Percentiles rank a stretch among this genome's conserved stretches.
phyloP scores from a whole-genome alignment of 92 coral and sea anemone genomes.

The Plumapathes pennacea region DNA sequence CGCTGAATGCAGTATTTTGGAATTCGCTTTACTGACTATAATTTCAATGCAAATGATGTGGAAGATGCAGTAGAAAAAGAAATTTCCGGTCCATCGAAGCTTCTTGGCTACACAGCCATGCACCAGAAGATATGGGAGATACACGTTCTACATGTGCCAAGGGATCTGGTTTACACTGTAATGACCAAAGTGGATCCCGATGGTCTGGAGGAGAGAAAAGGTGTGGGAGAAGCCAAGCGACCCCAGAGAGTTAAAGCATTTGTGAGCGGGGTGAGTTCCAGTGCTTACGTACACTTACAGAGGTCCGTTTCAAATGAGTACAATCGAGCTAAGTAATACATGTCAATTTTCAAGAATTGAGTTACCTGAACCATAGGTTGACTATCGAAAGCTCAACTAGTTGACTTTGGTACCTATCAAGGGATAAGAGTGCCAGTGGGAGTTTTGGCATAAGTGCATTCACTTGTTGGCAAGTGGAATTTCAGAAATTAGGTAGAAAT shows the following conservation, averaged over 20 bases:
- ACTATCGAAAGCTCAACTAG: no score
- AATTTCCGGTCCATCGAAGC: no score
- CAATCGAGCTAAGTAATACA: not conserved
- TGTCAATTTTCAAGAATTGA: not conserved
- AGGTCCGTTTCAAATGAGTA: no score
- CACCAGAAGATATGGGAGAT: constrained; percentile 1
- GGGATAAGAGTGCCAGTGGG: no score
- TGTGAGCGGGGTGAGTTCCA: not conserved
- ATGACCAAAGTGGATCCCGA: constrained; percentile 2
- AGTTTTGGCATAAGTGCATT: no score
- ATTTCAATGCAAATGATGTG: constrained; percentile 6
- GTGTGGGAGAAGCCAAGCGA: not conserved
- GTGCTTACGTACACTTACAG: no score
- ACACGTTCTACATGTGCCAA: not conserved
- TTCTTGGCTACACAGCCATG: not conserved
- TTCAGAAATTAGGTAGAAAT: not conserved
- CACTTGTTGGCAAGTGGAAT: no score
- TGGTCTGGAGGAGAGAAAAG: constrained; percentile 4
- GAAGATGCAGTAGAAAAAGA: constrained; percentile 11
- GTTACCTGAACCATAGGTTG: no score
- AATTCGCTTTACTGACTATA: constrained; percentile 3
- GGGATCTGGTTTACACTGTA: constrained; percentile 1
- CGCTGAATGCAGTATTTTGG: constrained; percentile 8
- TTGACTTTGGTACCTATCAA: no score
- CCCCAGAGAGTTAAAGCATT: not conserved